Conservation (phyloP, 2,113 vertebrate genomes). For the Semnornis frantzii region DNA sequence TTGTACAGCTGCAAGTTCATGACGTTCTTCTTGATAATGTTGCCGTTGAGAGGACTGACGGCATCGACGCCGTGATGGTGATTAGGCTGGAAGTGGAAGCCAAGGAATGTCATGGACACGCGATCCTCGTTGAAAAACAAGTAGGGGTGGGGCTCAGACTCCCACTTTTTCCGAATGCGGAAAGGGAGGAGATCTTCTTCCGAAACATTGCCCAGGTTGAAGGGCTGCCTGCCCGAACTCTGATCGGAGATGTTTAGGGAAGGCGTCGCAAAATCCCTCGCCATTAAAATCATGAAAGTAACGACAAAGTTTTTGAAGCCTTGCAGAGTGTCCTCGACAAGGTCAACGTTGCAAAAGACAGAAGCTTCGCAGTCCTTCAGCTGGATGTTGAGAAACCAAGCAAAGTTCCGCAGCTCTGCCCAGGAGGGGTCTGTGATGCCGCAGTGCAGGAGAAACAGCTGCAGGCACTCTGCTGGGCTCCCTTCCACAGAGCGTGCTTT, state of each 20-base stretch:
- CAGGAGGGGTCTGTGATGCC: constrained; percentile 90
- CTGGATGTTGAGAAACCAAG: constrained; percentile 90
- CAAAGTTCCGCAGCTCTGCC: constrained; percentile 91
- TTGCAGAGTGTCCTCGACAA: constrained; percentile 82
- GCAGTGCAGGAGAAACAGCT: constrained; percentile 87
- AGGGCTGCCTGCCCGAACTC: constrained; percentile 79
- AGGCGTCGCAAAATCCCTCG: constrained; percentile 93
- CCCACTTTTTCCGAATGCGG: constrained; percentile 90
- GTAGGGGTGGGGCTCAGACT: constrained; percentile 94
- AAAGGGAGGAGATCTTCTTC: constrained; percentile 92
- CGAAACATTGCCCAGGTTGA: constrained; percentile 52
- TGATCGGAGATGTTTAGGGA: constrained; percentile 90
- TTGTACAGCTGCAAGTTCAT: constrained; percentile 81
- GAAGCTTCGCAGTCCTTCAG: constrained; percentile 89
- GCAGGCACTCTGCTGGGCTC: constrained; percentile 84
- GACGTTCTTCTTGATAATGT: constrained; percentile 81
- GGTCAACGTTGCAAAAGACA: constrained; percentile 82
- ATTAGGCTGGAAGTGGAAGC: constrained; percentile 84
- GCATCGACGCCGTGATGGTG: constrained; percentile 75
- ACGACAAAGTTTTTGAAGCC: constrained; percentile 97
- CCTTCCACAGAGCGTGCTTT: constrained; percentile 72
- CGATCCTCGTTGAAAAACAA: constrained; percentile 93
- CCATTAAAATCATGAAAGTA: constrained; percentile 95
- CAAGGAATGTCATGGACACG: constrained; percentile 93
- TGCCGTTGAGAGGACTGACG: constrained; percentile 73